A percentile compares a stretch with the other conserved stretches of the same genome.
These are phyloP conservation scores for Agrotis exclamationis DNA, from an alignment of 2,888 invertebrate species.

Conservation along the genomic window DNA sequence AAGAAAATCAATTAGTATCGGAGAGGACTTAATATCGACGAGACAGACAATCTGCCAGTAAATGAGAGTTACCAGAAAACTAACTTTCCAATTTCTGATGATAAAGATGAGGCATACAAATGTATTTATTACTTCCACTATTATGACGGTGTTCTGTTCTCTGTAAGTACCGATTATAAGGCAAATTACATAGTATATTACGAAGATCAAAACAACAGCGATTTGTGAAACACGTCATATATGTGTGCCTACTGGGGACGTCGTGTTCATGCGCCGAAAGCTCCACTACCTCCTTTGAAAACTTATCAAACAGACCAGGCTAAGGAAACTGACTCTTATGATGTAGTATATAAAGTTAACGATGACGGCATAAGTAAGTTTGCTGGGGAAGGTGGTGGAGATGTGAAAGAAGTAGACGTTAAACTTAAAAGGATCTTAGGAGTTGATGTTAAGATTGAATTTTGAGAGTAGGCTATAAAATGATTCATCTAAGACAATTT, in stretches of 20 bases:
- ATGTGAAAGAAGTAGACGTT: conserved; percentile 10
- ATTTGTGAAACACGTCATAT: conserved; percentile 77
- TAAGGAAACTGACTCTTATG: conserved; percentile 29
- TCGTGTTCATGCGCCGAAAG: conserved; percentile 66
- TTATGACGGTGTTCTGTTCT: conserved; percentile 21
- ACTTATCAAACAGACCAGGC: neutral
- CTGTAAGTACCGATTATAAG: conserved; percentile 51
- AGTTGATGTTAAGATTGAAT: fast-evolving
- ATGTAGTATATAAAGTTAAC: fast-evolving
- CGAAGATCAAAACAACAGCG: conserved; percentile 73
- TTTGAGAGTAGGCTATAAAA: neutral
- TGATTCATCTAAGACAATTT: conserved; percentile 52
- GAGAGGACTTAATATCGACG: neutral
- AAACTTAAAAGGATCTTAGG: conserved; percentile 2
- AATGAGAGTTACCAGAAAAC: neutral
- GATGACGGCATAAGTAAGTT: conserved; percentile 8
- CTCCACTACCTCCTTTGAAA: conserved; percentile 51
- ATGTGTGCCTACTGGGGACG: conserved; percentile 77
- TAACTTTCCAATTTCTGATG: neutral
- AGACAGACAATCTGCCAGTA: too few species aligned
- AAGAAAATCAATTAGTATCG: neutral
- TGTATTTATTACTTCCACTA: conserved; percentile 8
- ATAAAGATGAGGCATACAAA: conserved; percentile 4
- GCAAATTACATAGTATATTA: conserved; percentile 72
- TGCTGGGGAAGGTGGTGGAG: neutral